Base-by-base conservation (phyloP, 2,888 invertebrate genomes). In the Pseudanteris insignis region DNA sequence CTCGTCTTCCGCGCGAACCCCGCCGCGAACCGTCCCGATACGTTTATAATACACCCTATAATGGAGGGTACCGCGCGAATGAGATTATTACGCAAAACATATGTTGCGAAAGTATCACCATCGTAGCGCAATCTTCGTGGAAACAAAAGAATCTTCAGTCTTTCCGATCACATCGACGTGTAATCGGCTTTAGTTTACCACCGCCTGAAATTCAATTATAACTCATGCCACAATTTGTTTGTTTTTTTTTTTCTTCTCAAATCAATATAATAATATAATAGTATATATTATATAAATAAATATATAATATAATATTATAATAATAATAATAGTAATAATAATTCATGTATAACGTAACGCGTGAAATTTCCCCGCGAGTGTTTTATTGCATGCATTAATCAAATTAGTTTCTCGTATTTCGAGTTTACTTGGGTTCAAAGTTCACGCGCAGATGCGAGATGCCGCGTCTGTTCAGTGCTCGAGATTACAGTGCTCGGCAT, bases 71-170 rank as follows among this genome's bases (percentile, higher is more conserved):
- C 46, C 62, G 59, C 60, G 57, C 57, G 60, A 63, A 65, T 60
- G 65, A 65, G 55, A 62, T 57, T 62, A 62, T 65, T 63, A 63
- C 57, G 57, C 55, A 53, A 63, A 59, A 63, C 65, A 60, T 62
- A 63, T 63, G 65, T 60, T 60, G 30, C 43, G 32, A 47, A 33
- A 59, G 53, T 53, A 50, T 51, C 55, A 44, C 50, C 53, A 54
- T 36, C 24, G 26, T 25, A 43, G 33, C 47, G 46, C 51, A 59
- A 59, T 59, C 59, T 59, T 14, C 46, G 53, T 4, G 32, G 41
- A 59, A 53, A 53, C 59, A 53, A 60, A 59, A 32, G 41, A 47
- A 51, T 50, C 29, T 28, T n/a, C 8, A 10, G 10, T 34, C 43
- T 41, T 53, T 38, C 36, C 18, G 40, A 51, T 63, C 46, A 28